These are phyloP conservation scores for Steromphala cineraria DNA, from an alignment of 2,888 invertebrate genomes.

Conservation along the genomic window DNA sequence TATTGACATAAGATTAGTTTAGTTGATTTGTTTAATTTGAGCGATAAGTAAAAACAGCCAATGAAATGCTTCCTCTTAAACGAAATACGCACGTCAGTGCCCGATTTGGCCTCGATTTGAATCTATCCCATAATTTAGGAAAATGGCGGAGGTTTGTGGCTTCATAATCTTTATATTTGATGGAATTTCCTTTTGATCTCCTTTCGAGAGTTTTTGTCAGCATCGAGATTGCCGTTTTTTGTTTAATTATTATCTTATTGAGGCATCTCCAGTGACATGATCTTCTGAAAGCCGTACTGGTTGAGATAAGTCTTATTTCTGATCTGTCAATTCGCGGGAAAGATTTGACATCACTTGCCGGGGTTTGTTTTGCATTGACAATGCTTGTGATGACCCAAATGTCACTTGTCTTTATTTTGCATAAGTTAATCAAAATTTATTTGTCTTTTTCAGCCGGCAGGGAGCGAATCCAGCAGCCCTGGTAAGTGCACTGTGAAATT, in stretches of 20 bases:
- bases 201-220: conserved; percentile 7
- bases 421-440: conserved; percentile 5
- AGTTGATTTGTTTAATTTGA: not conserved
- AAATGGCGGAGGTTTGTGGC: conserved; percentile 74
- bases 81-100: conserved; percentile 18
- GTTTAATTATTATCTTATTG: conserved; percentile 29
- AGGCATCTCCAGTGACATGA: conserved; percentile 12
- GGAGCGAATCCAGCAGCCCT: conserved; percentile 69
- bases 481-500: conserved; percentile 50
- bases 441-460: conserved; percentile 56
- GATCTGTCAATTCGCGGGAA: conserved; percentile 20
- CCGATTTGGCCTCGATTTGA: conserved; percentile 64
- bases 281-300: conserved; percentile 11
- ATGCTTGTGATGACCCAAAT: not conserved
- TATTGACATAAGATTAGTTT: not conserved
- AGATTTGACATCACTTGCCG: conserved; percentile 23
- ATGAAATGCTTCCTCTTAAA: conserved; percentile 38
- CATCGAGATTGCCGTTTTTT: conserved; percentile 33
- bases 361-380: not conserved
- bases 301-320: not conserved
- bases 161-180: conserved; percentile 26
- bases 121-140: conserved; percentile 65
- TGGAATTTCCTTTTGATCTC: conserved; percentile 42
- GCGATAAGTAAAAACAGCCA: conserved; percentile 31
- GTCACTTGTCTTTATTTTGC: conserved; percentile 1